phyloP scores from a whole-genome alignment of 2,797 vertebrate genomes.

The Muraenolepis orangiensis region DNA sequence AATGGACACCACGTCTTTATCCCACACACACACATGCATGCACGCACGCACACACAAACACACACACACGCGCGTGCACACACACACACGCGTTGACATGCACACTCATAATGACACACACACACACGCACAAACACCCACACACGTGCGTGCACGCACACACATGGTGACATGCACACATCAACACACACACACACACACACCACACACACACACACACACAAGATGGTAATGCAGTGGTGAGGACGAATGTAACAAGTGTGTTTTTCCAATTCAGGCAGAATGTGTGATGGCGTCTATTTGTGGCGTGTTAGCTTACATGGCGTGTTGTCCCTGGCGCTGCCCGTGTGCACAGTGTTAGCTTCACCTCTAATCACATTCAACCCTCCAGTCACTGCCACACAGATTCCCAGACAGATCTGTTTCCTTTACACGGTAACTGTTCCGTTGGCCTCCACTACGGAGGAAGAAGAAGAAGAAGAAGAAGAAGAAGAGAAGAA shows the following conservation, averaged over 20 bases:
- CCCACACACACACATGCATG: neutral
- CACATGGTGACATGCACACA: neutral
- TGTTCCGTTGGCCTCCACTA: too few relatives aligned
- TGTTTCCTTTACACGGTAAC: too few relatives aligned
- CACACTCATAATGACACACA: too few relatives aligned
- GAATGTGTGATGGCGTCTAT: neutral
- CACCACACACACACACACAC: neutral
- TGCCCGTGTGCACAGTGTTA: too few relatives aligned
- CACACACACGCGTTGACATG: too few relatives aligned
- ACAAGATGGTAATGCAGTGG: neutral
- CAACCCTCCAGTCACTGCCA: too few relatives aligned
- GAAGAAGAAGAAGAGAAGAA: too few relatives aligned
- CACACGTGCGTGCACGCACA: neutral
- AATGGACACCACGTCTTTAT: constrained; percentile 1
- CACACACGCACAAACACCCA: neutral
- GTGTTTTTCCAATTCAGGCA: neutral
- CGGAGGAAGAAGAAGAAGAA: neutral
- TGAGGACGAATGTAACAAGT: neutral
- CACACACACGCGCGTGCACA: too few relatives aligned
- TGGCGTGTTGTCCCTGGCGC: neutral
- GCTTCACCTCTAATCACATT: too few relatives aligned
- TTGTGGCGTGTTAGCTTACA: neutral
- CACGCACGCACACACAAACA: too few relatives aligned
- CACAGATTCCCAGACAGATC: too few relatives aligned
- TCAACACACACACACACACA: neutral